Base-by-base conservation (phyloP, 2,888 invertebrate genomes). In the Agrochola lychnidis region DNA sequence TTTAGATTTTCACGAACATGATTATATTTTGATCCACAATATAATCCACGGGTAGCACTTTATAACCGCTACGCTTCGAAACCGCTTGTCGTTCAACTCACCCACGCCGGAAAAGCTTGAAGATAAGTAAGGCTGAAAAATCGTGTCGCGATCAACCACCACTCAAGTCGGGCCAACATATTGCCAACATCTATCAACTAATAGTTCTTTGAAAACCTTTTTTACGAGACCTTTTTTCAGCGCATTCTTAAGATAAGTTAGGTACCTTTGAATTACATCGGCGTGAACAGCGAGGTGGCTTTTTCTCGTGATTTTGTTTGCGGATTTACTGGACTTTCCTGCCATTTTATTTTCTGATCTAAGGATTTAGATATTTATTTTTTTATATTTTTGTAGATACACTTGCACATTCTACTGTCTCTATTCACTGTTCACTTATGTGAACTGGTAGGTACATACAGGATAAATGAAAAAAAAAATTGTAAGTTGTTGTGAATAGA, bases 181-280 rank as follows among this genome's bases (percentile, higher is more conserved):
- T 85, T 76, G 81, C 78, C 25, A 61, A 73, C 85, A 85, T 85
- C 71, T 71, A 84, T 85, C 85, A 87, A 84, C 71, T 42, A 81
- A 81, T 73, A 76, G 71, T 78, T 75, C 74, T 75, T 84, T 77
- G 82, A 81, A 71, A 75, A 78, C 73, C 81, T 81, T 84, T 83
- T 80, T 71, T 69, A 78, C 70, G 81, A 67, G 72, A 76, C 73
- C 78, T 76, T 84, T 75, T 85, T 78, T 75, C 64, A 77, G 53
- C 62, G 67, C 64, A 69, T 75, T 63, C 68, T 73, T 73, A 70
- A 86, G 83, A 82, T 86, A 86, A 74, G 78, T 72, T 70, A 36
- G 36, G 36, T 36, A 70, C 73, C 71, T 71, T 75, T 84, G 75
- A 81, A 76, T 72, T 67, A 80, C 73, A 78, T 76, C 56, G 62